phyloP scores from a whole-genome alignment of 2,113 vertebrate species.

The Scomber colias region DNA sequence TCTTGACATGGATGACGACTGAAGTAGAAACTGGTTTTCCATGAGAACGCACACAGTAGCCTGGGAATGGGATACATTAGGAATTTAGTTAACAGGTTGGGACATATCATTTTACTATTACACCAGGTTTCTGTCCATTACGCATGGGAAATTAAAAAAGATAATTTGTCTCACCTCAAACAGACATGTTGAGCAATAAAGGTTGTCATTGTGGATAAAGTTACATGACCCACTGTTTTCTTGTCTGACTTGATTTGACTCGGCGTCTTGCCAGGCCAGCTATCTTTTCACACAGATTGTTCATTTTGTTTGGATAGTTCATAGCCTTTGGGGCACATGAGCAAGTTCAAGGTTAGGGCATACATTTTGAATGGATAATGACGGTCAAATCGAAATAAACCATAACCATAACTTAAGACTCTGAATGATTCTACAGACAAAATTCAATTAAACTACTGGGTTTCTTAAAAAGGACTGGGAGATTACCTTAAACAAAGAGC shows the following conservation, averaged over 20 bases:
- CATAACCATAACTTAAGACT: neutral
- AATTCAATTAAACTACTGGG: neutral
- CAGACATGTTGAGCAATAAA: constrained; percentile 28
- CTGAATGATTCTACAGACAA: neutral
- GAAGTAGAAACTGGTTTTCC: neutral
- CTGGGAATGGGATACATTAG: neutral
- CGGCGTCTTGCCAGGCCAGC: constrained; percentile 30
- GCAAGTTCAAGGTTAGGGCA: neutral
- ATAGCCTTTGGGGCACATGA: neutral
- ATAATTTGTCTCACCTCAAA: neutral
- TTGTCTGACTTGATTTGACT: constrained; percentile 50
- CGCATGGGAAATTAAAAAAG: neutral
- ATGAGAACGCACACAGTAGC: neutral
- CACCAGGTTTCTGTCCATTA: constrained; percentile 20
- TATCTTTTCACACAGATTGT: neutral
- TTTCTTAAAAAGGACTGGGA: neutral
- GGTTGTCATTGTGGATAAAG: neutral
- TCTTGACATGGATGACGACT: neutral
- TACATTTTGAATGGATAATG: neutral
- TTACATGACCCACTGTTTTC: neutral
- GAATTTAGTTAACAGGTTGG: constrained; percentile 20
- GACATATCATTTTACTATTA: neutral
- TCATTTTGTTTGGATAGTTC: neutral
- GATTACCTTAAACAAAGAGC: neutral
- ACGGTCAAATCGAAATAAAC: neutral